A percentile compares a stretch with the other conserved stretches of the same genome.
These are phyloP conservation scores for Poeciliopsis occidentalis DNA, from an alignment of 2,113 vertebrate species.

Conservation along the genomic window DNA sequence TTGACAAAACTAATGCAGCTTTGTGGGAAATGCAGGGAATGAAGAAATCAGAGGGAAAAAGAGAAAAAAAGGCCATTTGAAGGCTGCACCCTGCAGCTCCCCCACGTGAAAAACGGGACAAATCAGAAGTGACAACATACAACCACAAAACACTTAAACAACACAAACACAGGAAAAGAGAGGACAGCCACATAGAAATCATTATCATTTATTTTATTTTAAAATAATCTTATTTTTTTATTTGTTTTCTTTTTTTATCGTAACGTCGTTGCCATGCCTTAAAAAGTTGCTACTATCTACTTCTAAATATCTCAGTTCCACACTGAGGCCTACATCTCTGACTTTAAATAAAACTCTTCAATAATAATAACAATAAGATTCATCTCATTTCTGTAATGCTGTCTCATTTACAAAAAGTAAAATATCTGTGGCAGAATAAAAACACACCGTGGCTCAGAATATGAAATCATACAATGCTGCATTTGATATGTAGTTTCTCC, in stretches of 20 bases:
- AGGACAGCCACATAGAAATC: slow-evolving; percentile 74
- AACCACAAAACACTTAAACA: slow-evolving; percentile 61
- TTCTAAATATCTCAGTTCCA: slow-evolving; percentile 83
- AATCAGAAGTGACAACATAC: slow-evolving; percentile 68
- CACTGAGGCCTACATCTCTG: slow-evolving; percentile 78
- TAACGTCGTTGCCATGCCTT: slow-evolving; percentile 94
- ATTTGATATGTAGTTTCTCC: slow-evolving; percentile 67
- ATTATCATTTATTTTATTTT: slow-evolving; percentile 87
- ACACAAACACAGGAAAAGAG: slow-evolving; percentile 74
- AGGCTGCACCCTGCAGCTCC: slow-evolving; percentile 26
- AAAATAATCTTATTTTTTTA: slow-evolving; percentile 89
- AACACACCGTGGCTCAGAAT: slow-evolving; percentile 75
- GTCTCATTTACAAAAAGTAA: slow-evolving; percentile 89
- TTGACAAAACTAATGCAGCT: slow-evolving; percentile 13
- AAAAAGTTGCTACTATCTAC: slow-evolving; percentile 76
- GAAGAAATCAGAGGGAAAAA: slow-evolving; percentile 3
- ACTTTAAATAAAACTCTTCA: slow-evolving; percentile 93
- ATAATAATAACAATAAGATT: slow-evolving; percentile 85
- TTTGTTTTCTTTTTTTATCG: slow-evolving; percentile 83
- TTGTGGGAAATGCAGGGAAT: neutral
- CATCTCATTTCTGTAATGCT: slow-evolving; percentile 84
- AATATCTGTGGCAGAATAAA: slow-evolving; percentile 62
- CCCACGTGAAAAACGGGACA: slow-evolving; percentile 36
- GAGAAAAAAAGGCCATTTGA: slow-evolving; percentile 67
- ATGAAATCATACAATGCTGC: slow-evolving; percentile 57